A percentile compares a stretch with the other conserved stretches of the same genome.
Evolutionary conservation across 1,140 invertebrate genomes (phyloP).

Genomic region (Archegozetes longisetosus): DNA sequence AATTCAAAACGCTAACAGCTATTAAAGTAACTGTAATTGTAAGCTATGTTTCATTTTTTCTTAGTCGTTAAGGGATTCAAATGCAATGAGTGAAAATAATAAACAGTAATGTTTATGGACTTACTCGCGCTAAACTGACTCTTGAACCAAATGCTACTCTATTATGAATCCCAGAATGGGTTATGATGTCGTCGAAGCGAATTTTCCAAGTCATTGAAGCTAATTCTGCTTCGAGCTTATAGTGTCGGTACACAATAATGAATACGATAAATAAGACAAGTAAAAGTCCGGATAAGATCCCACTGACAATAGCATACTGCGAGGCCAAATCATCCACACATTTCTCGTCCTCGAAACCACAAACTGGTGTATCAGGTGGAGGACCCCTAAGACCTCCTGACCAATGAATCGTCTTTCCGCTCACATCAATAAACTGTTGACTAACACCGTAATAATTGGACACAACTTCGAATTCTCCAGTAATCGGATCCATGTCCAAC

Average conservation of each 20-base stretch:
- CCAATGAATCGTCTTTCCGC: slow-evolving; percentile 63
- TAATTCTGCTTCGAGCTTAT: slow-evolving; percentile 78
- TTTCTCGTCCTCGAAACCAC: slow-evolving; percentile 78
- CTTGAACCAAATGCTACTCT: slow-evolving; percentile 23
- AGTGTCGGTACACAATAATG: slow-evolving; percentile 44
- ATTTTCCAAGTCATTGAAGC: slow-evolving; percentile 92
- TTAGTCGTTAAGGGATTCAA: too few relatives aligned
- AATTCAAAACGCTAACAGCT: too few relatives aligned
- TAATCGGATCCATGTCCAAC: slow-evolving; percentile 34
- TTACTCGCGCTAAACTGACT: slow-evolving; percentile 19
- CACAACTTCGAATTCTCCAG: slow-evolving; percentile 42
- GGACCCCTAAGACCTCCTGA: slow-evolving; percentile 46
- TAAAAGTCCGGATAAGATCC: slow-evolving; percentile 4
- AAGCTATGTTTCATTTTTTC: too few relatives aligned
- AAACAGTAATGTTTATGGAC: too few relatives aligned
- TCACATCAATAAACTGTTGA: slow-evolving; percentile 48
- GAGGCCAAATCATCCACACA: slow-evolving; percentile 38
- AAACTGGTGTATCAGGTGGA: slow-evolving; percentile 62
- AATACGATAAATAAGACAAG: slow-evolving; percentile 6
- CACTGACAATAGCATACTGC: not conserved
- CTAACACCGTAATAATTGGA: slow-evolving; percentile 53
- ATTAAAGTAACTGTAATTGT: too few relatives aligned
- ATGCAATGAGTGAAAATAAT: too few relatives aligned
- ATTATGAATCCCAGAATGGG: slow-evolving; percentile 19
- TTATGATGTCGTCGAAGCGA: slow-evolving; percentile 55